phyloP scores from a whole-genome alignment of 2,113 vertebrate species.

The Probosciger aterrimus region DNA sequence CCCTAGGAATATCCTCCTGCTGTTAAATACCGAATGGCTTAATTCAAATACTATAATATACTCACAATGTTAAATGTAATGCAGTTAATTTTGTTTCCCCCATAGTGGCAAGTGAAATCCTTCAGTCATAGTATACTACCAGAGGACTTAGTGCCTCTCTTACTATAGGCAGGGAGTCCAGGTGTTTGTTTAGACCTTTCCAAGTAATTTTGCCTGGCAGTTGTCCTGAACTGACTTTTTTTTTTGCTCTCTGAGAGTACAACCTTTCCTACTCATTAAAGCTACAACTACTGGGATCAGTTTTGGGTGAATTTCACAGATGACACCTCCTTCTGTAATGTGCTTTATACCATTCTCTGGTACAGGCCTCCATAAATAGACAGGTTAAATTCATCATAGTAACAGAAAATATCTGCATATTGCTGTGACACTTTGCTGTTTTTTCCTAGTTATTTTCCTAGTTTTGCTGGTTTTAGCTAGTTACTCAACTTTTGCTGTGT shows the following conservation, averaged over 20 bases:
- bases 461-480: background rate
- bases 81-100: background rate
- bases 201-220: background rate
- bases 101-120: background rate
- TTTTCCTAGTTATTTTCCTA: background rate
- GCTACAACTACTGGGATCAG: background rate
- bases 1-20: background rate
- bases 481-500: background rate
- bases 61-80: background rate
- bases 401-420: background rate
- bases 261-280: background rate
- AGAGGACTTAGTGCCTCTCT: background rate
- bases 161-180: background rate
- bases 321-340: background rate
- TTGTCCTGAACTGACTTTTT: background rate
- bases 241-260: background rate
- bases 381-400: background rate
- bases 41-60: background rate
- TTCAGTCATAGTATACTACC: background rate
- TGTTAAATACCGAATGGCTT: background rate
- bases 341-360: background rate
- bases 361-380: background rate
- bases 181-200: background rate
- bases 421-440: background rate
- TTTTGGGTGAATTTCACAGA: background rate